phyloP scores from a whole-genome alignment of 2,888 invertebrate species.

The Ctena decussata region DNA sequence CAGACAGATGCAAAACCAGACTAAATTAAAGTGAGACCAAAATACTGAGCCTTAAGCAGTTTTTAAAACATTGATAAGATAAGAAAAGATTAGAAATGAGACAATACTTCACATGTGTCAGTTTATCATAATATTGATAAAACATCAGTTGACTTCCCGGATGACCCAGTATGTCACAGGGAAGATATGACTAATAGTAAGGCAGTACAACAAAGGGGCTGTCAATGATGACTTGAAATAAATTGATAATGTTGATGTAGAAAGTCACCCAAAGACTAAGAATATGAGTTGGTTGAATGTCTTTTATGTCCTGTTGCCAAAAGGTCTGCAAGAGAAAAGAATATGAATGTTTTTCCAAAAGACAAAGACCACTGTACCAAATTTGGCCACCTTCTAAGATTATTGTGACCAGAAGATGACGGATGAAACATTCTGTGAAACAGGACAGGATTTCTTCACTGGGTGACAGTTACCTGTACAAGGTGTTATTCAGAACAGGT shows the following conservation, averaged over 20 bases:
- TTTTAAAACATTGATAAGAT: neutral
- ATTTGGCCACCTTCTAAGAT: too few species aligned
- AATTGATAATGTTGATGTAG: conserved; percentile 3
- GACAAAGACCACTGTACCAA: too few species aligned
- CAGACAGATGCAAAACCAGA: too few species aligned
- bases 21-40: too few species aligned
- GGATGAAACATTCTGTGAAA: too few species aligned
- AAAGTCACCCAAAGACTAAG: neutral
- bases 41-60: neutral
- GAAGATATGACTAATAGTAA: neutral
- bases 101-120: neutral
- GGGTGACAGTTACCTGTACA: too few species aligned
- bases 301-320: neutral
- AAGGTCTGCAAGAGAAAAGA: conserved; percentile 1
- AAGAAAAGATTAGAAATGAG: neutral
- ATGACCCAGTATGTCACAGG: neutral
- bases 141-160: neutral
- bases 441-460: too few species aligned
- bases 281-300: neutral
- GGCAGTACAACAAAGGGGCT: neutral
- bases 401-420: too few species aligned
- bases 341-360: too few species aligned
- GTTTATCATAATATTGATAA: conserved; percentile 2
- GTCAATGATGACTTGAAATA: neutral
- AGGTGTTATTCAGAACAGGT: too few species aligned